These are phyloP conservation scores for Steromphala cineraria DNA, from an alignment of 2,888 invertebrate genomes.

Conservation along the genomic window DNA sequence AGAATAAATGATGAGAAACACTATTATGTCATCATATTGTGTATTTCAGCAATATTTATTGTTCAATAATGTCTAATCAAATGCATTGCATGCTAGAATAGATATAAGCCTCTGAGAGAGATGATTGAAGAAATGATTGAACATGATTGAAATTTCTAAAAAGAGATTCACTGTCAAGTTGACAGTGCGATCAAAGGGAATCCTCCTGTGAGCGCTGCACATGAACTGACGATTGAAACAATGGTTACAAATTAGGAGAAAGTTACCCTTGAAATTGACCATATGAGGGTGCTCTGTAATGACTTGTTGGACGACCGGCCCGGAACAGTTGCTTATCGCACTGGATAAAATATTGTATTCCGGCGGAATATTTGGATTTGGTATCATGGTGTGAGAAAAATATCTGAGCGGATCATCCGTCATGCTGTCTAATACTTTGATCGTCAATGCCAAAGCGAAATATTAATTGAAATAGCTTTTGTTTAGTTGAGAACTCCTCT, in stretches of 20 bases:
- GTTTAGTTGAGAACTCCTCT: background rate
- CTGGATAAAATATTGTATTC: slow-evolving; percentile 59
- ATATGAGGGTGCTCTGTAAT: slow-evolving; percentile 49
- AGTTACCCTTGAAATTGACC: slow-evolving; percentile 28
- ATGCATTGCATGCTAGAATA: too few species aligned
- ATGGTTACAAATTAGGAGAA: background rate
- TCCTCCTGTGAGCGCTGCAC: too few species aligned
- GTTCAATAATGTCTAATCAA: too few species aligned
- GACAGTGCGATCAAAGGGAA: background rate
- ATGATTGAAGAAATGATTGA: too few species aligned
- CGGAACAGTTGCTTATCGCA: slow-evolving; percentile 57
- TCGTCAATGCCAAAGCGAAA: background rate
- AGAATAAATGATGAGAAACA: too few species aligned
- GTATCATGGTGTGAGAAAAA: background rate
- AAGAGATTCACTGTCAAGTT: background rate
- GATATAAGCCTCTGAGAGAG: too few species aligned
- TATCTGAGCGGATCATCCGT: slow-evolving; percentile 2
- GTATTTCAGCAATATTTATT: too few species aligned
- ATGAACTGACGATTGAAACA: too few species aligned
- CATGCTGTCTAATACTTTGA: background rate
- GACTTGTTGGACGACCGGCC: slow-evolving; percentile 52
- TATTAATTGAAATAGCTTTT: background rate
- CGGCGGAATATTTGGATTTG: slow-evolving; percentile 28
- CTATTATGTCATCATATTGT: too few species aligned
- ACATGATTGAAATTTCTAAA: too few species aligned